These are phyloP conservation scores for Sacculina carcini DNA, from an alignment of 2,888 invertebrate genomes.

Conservation along the genomic window DNA sequence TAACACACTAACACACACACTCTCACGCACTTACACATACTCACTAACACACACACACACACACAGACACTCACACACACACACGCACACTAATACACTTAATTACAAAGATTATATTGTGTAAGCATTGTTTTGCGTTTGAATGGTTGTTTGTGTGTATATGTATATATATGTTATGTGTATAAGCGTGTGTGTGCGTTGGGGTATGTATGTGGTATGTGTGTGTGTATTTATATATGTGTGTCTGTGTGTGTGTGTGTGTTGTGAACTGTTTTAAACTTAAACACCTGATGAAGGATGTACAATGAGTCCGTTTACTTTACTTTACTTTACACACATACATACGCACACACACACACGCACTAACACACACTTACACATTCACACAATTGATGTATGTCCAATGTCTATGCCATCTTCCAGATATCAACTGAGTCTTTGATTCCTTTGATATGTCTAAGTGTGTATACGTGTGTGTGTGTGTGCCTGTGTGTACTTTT, in stretches of 20 bases:
- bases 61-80: too few relatives aligned
- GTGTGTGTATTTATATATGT: constrained; percentile 2
- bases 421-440: neutral
- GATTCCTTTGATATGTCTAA: neutral
- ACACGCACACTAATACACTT: too few relatives aligned
- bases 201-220: neutral
- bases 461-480: constrained; percentile 5
- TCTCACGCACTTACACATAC: too few relatives aligned
- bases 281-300: neutral
- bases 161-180: neutral
- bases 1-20: too few relatives aligned
- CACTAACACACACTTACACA: too few relatives aligned
- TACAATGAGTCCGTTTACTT: neutral
- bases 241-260: neutral
- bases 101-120: too few relatives aligned
- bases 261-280: neutral
- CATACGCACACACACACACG: constrained; percentile 6
- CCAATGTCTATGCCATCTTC: neutral
- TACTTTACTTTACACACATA: constrained; percentile 4
- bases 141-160: neutral
- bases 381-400: constrained; percentile 6
- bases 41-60: too few relatives aligned
- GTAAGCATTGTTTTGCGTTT: too few relatives aligned
- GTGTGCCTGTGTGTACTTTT: too few relatives aligned
- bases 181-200: neutral